phyloP scores from a whole-genome alignment of 2,113 vertebrate species.

The Nansenia antarctica region DNA sequence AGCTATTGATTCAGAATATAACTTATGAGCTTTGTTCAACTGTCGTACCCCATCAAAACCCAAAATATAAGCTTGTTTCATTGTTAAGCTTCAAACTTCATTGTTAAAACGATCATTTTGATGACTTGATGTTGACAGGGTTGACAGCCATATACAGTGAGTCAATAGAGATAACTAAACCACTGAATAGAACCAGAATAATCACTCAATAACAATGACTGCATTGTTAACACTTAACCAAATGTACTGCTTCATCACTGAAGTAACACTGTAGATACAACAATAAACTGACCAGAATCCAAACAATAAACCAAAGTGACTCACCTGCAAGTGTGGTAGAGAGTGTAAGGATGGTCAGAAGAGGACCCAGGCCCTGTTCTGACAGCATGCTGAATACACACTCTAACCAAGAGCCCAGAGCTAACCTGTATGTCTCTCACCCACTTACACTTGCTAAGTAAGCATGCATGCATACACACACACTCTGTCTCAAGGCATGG shows the following conservation, averaged over 20 bases:
- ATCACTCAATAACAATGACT: not conserved
- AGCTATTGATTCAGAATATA: too few relatives aligned
- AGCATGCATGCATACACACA: not conserved
- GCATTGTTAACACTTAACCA: not conserved
- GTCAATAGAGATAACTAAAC: not conserved
- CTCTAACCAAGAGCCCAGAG: not conserved
- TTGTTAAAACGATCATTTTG: not conserved
- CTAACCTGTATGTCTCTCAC: not conserved
- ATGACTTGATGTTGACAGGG: not conserved
- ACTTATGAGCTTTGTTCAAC: not conserved
- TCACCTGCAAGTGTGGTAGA: constrained; percentile 4
- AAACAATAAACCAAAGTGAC: not conserved
- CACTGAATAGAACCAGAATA: not conserved
- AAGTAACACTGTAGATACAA: too few relatives aligned
- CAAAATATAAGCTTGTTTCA: too few relatives aligned
- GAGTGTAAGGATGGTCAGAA: not conserved
- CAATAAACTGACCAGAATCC: not conserved
- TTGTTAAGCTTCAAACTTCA: too few relatives aligned
- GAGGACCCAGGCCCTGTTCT: not conserved
- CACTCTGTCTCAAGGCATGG: too few relatives aligned
- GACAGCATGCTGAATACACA: not conserved
- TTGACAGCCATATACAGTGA: not conserved
- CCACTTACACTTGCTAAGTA: not conserved
- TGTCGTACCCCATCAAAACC: not conserved
- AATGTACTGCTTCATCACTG: not conserved